Evolutionary conservation across 1,140 invertebrate genomes (phyloP).

Genomic region (Ceratosolen fusciceps): DNA sequence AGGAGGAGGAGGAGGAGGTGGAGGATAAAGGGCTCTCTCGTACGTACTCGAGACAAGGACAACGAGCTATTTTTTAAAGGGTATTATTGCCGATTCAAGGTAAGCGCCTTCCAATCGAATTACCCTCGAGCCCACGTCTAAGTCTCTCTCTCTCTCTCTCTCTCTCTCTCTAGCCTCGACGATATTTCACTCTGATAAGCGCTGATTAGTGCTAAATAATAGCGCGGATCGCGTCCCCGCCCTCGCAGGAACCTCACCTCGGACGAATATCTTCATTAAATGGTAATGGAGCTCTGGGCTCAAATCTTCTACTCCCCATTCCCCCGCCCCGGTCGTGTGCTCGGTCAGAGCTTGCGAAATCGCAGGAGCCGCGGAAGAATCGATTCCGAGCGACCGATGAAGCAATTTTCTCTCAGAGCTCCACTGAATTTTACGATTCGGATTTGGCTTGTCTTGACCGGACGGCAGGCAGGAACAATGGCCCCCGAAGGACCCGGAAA

Average conservation of each 20-base stretch:
- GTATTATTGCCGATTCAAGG: no score
- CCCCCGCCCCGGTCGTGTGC: neutral
- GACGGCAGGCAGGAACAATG: neutral
- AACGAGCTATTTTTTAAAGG: no score
- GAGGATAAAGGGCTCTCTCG: no score
- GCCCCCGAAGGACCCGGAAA: no score
- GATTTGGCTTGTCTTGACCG: constrained; percentile 21
- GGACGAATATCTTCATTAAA: neutral
- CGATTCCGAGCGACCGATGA: neutral
- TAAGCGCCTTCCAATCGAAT: constrained; percentile 7
- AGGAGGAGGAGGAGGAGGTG: no score
- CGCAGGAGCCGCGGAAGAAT: neutral
- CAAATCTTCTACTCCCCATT: no score
- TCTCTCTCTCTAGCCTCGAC: no score
- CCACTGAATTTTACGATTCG: neutral
- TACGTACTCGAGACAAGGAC: no score
- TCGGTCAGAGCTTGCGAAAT: neutral
- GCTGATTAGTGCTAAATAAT: constrained; percentile 14
- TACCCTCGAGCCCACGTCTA: neutral
- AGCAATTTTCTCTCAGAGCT: constrained; percentile 35
- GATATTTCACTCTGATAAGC: constrained; percentile 2
- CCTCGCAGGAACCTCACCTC: neutral
- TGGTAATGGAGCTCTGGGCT: neutral
- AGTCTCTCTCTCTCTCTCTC: no score
- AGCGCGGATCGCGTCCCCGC: neutral